Conservation (phyloP, 2,888 invertebrate species). For the Lasioglossum morio region DNA sequence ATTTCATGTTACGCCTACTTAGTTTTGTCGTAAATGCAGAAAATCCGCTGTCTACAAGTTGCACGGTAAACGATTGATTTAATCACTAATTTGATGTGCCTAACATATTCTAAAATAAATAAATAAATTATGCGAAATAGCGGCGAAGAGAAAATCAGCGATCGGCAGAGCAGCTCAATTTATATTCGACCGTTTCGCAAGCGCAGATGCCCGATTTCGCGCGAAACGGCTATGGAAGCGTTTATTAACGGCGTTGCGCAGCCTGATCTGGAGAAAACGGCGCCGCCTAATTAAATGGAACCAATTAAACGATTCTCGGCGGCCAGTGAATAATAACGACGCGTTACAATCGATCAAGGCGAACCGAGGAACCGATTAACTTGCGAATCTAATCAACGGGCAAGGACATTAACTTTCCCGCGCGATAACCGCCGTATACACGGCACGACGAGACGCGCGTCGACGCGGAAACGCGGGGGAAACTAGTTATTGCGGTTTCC, state of each 20-base stretch:
- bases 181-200: conserved; percentile 15
- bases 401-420: conserved; percentile 47
- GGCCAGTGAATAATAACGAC: conserved; percentile 18
- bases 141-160: background rate
- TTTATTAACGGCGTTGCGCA: conserved; percentile 4
- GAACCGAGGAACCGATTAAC: conserved; percentile 50
- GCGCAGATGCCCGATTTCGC: conserved; percentile 1
- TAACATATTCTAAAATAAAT: too few relatives aligned
- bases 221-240: conserved; percentile 13
- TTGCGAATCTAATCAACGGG: conserved; percentile 46
- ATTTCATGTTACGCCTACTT: too few relatives aligned
- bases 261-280: conserved; percentile 5
- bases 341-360: conserved; percentile 25
- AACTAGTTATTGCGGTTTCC: conserved; percentile 55
- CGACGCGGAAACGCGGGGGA: conserved; percentile 45
- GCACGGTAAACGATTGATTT: too few relatives aligned
- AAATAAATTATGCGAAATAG: too few relatives aligned
- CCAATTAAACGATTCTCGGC: conserved; percentile 43
- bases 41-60: too few relatives aligned
- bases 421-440: conserved; percentile 31
- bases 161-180: background rate
- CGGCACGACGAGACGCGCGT: conserved; percentile 30
- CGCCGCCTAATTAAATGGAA: conserved; percentile 43
- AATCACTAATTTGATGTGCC: too few relatives aligned
- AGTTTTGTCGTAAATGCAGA: too few relatives aligned